Evolutionary conservation across 92 coral and sea anemone genomes (phyloP).

Genomic region (Hydrozoanthus gracilis): DNA sequence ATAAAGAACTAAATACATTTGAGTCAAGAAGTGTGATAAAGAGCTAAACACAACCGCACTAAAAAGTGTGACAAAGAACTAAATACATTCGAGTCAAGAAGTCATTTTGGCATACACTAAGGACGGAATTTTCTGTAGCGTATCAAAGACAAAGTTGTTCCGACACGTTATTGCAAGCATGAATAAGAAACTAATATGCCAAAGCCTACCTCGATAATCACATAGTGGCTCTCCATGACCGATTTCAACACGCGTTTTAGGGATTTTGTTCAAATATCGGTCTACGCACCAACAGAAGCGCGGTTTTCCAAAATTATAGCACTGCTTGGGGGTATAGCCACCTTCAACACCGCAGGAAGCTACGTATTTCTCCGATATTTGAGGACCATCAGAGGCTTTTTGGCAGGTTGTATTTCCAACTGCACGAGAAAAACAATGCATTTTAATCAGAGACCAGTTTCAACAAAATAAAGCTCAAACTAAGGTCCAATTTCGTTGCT

Average conservation of each 20-base stretch:
- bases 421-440: conserved; percentile 16
- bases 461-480: not conserved
- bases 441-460: not conserved
- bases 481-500: too few relatives aligned
- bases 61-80: too few relatives aligned
- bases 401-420: conserved; percentile 81
- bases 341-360: conserved; percentile 70
- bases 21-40: too few relatives aligned
- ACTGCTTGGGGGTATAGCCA: conserved; percentile 75
- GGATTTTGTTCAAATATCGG: conserved; percentile 75
- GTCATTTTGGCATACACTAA: too few relatives aligned
- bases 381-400: conserved; percentile 45
- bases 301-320: conserved; percentile 61
- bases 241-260: conserved; percentile 58
- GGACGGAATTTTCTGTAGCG: too few relatives aligned
- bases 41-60: too few relatives aligned
- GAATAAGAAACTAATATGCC: not conserved
- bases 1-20: too few relatives aligned
- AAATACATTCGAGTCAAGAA: too few relatives aligned
- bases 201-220: conserved; percentile 51
- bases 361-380: not conserved
- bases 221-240: conserved; percentile 52
- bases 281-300: conserved; percentile 89
- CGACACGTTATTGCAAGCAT: too few relatives aligned
- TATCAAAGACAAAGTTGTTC: too few relatives aligned